Evolutionary conservation across 2,797 vertebrate genomes (phyloP).

Genomic region (Pseudochirops cupreus): DNA sequence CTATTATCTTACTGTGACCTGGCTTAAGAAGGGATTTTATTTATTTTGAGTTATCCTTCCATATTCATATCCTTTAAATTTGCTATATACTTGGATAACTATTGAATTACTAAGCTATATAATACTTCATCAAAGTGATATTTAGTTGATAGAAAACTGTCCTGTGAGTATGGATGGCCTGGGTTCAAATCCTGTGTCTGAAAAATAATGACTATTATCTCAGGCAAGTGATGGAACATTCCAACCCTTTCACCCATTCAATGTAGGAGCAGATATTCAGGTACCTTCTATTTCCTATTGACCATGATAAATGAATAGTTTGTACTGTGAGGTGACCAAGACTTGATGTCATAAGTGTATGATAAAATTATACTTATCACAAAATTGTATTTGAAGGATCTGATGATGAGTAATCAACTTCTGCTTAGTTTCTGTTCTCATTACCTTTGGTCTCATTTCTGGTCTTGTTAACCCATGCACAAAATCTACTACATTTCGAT

Average conservation of each 20-base stretch:
- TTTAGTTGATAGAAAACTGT: not conserved
- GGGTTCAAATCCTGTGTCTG: not conserved
- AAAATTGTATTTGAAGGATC: not conserved
- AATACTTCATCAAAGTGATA: not conserved
- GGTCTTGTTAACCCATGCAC: not conserved
- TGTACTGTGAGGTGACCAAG: no score
- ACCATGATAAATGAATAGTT: no score
- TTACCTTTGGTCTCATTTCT: no score
- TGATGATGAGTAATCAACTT: not conserved
- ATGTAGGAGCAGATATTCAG: not conserved
- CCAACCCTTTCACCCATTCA: not conserved
- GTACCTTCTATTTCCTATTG: not conserved
- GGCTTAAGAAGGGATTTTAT: not conserved
- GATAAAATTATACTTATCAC: not conserved
- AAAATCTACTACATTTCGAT: no score
- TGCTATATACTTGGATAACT: not conserved
- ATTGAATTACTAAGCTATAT: not conserved
- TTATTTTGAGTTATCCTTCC: constrained; percentile 18
- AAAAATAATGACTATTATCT: not conserved
- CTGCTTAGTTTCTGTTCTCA: not conserved
- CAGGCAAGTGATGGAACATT: not conserved
- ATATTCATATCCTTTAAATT: not conserved
- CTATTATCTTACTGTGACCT: not conserved
- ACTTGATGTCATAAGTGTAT: not conserved
- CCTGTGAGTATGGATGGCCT: not conserved